A percentile compares a stretch with the other conserved stretches of the same genome.
These are phyloP conservation scores for Thamnaconus septentrionalis DNA, from an alignment of 2,113 vertebrate species.

Conservation along the genomic window DNA sequence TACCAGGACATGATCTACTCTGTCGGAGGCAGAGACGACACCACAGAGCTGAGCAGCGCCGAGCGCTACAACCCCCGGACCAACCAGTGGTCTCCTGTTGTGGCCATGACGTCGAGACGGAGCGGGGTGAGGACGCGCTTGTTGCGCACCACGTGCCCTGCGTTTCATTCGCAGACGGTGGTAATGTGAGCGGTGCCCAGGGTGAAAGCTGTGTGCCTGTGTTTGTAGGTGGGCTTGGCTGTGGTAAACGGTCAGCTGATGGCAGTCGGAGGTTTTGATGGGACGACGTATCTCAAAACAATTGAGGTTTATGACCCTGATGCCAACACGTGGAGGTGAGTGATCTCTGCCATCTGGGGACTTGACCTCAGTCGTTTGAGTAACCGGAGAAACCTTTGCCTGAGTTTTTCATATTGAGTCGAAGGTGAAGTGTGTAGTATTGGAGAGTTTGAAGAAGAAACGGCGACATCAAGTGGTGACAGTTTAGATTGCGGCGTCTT, in stretches of 20 bases:
- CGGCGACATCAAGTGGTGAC: too few relatives aligned
- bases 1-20: conserved; percentile 99
- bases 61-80: conserved; percentile 97
- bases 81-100: conserved; percentile 98
- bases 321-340: conserved; percentile 97
- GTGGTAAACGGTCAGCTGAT: conserved; percentile 98
- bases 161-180: background rate
- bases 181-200: background rate
- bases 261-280: conserved; percentile 98
- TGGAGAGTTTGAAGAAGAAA: too few relatives aligned
- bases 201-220: conserved; percentile 3
- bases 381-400: too few relatives aligned
- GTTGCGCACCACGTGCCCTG: background rate
- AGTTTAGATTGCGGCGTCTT: too few relatives aligned
- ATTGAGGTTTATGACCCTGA: conserved; percentile 99
- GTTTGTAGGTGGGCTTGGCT: conserved; percentile 88
- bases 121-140: conserved; percentile 83
- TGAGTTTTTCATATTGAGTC: too few relatives aligned
- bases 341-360: background rate
- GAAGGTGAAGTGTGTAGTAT: too few relatives aligned
- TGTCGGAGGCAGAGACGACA: conserved; percentile 95
- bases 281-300: conserved; percentile 97
- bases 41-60: conserved; percentile 95
- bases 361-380: too few relatives aligned
- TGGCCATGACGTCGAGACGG: conserved; percentile 96